Evolutionary conservation across 2,113 vertebrate genomes (phyloP).

Genomic region (Nerophis lumbriciformis): DNA sequence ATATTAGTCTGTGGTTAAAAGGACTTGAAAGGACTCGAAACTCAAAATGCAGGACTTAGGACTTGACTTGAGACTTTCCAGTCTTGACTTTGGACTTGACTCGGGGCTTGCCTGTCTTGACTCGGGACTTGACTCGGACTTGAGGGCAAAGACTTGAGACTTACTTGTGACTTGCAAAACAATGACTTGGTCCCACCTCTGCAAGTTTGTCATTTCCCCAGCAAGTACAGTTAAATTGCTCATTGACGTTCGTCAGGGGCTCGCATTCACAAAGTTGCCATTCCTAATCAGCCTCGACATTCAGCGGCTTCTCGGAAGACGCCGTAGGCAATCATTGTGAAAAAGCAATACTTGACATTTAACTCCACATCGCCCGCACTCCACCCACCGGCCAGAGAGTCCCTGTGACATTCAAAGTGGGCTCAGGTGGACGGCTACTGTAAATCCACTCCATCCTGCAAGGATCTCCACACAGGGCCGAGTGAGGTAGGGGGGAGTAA

Average conservation of each 20-base stretch:
- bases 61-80: too few relatives aligned
- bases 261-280: conserved; percentile 41
- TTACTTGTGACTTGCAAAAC: too few relatives aligned
- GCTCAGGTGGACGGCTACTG: conserved; percentile 45
- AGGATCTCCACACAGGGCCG: conserved; percentile 17
- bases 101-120: too few relatives aligned
- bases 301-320: conserved; percentile 52
- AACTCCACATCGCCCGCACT: conserved; percentile 45
- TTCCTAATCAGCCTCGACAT: conserved; percentile 50
- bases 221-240: conserved; percentile 20
- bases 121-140: too few relatives aligned
- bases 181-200: too few relatives aligned
- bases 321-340: conserved; percentile 65
- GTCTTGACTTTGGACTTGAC: too few relatives aligned
- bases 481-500: conserved; percentile 20
- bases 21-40: too few relatives aligned
- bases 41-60: too few relatives aligned
- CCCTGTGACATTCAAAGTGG: conserved; percentile 65
- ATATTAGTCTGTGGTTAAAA: too few relatives aligned
- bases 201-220: conserved; percentile 1
- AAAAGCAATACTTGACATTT: conserved; percentile 74
- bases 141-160: too few relatives aligned
- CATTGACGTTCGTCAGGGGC: conserved; percentile 39
- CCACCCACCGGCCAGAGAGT: conserved; percentile 56
- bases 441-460: conserved; percentile 53